Base-by-base conservation (phyloP, 2,113 vertebrate genomes). In the Calidris pygmaea region DNA sequence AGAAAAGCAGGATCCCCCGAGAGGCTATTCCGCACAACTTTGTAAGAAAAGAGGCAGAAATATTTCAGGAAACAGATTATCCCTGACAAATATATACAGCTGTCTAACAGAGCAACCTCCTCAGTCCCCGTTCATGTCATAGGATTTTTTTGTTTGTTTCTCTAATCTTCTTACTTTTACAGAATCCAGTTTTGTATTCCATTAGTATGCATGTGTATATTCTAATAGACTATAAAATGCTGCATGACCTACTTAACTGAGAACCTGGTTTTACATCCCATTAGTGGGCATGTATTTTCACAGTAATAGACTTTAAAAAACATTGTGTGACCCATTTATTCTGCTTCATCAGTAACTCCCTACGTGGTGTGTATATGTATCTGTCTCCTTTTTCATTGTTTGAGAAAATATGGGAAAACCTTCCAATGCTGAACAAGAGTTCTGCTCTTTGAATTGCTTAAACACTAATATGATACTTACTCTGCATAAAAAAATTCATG, bases 91-190 rank as follows among this genome's bases (percentile, higher is more conserved):
- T 93, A 93, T 47, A 93, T 91, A 87, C 86, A 94, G 92, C 80
- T 92, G 80, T 95, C 80, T 95, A 95, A 90, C 45, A 92, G 86
- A 89, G 89, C 80, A 97, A 82, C 86, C 74, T 94, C 72, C 92
- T 91, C 70, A 87, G 92, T 89, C 66, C 66, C 19, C 14, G 27
- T 82, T 74, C 47, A 83, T 95, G 77, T 83, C 81, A 91, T 23
- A 62, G 91, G 84, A 89, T 88, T 93, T 93, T 93, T 81, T 78
- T 63, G 14, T 15, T 62, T 43, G 73, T 83, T 23, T 95, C 45
- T 77, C 81, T 97, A 97, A 96, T 96, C 96, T 96, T 95, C 96
- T 97, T 97, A 93, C 73, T 94, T 81, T 72, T 83, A 95, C 62
- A 85, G 88, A 93, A 95, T 84, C 81, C 89, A 87, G 86, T 93